A percentile compares a stretch with the other conserved stretches of the same genome.
phyloP scores from a whole-genome alignment of 2,888 invertebrate genomes.

The Mythimna lalbum region DNA sequence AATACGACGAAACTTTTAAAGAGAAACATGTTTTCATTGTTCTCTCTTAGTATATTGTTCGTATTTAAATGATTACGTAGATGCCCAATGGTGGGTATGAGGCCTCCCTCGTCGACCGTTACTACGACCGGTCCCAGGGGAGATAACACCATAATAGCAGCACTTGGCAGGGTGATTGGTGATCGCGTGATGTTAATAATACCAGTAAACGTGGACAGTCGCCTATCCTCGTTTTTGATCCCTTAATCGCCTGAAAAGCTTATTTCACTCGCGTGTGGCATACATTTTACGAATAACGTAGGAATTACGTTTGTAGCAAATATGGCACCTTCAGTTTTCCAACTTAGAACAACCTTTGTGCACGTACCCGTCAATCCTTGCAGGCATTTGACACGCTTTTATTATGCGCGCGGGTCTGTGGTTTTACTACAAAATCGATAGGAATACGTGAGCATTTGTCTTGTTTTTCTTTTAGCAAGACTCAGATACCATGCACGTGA shows the following conservation, averaged over 20 bases:
- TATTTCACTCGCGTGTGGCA: constrained; percentile 13
- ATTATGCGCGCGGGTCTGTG: constrained; percentile 18
- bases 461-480: not conserved
- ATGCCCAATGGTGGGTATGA: constrained; percentile 6
- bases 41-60: constrained; percentile 24
- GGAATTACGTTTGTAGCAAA: constrained; percentile 3
- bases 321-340: constrained; percentile 2
- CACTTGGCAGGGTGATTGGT: constrained; percentile 30
- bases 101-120: constrained; percentile 34
- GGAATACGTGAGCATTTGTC: constrained; percentile 28
- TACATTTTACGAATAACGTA: constrained; percentile 11
- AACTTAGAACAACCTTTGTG: constrained; percentile 1
- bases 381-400: constrained; percentile 48
- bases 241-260: constrained; percentile 19
- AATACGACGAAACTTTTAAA: constrained; percentile 43
- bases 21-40: constrained; percentile 45
- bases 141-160: constrained; percentile 51
- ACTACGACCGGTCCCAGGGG: constrained; percentile 43
- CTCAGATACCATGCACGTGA: constrained; percentile 36
- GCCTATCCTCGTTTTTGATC: constrained; percentile 21
- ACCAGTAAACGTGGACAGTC: constrained; percentile 6
- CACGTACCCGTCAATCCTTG: constrained; percentile 17
- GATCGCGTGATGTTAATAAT: constrained; percentile 36
- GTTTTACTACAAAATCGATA: constrained; percentile 38
- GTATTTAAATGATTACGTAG: constrained; percentile 14